phyloP scores from a whole-genome alignment of 2,797 vertebrate species.

The Luscinia luscinia region DNA sequence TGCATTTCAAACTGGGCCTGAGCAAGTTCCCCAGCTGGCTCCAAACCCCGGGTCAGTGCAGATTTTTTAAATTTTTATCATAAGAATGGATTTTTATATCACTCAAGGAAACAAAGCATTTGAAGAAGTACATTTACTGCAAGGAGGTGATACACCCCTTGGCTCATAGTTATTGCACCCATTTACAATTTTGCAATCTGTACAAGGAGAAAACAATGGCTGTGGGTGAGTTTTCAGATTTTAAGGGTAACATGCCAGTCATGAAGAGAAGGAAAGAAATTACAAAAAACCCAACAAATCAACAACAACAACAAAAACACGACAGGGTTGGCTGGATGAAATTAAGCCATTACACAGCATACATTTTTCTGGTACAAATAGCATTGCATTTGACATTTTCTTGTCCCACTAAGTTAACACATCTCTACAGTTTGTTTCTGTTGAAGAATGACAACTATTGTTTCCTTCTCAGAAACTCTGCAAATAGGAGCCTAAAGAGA shows the following conservation, averaged over 20 bases:
- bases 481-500: background rate
- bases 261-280: background rate
- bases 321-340: background rate
- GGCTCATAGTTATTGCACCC: background rate
- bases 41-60: accelerated
- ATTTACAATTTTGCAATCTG: background rate
- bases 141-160: background rate
- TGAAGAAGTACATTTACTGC: background rate
- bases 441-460: background rate
- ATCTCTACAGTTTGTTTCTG: background rate
- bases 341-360: background rate
- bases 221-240: background rate
- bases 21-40: background rate
- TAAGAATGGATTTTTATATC: background rate
- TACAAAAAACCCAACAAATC: background rate
- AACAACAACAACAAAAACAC: background rate
- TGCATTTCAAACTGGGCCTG: background rate
- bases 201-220: background rate
- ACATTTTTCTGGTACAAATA: background rate
- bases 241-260: background rate
- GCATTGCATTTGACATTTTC: background rate
- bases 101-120: background rate
- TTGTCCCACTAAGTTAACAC: background rate
- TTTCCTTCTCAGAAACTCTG: background rate
- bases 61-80: accelerated